Evolutionary conservation across 2,113 vertebrate species (phyloP).

Genomic region (Vidua chalybeata): DNA sequence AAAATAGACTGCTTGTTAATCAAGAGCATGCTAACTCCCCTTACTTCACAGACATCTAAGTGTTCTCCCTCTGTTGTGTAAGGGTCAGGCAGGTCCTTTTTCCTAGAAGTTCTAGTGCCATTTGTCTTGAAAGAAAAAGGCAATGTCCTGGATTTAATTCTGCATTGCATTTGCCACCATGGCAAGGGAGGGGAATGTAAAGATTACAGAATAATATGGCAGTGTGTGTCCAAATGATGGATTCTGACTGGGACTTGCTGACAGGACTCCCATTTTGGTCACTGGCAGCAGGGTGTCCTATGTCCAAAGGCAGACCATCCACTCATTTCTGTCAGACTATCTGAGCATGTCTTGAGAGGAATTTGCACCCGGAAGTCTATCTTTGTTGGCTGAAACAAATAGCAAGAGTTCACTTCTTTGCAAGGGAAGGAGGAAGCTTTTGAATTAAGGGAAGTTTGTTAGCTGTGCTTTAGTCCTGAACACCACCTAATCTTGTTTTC

Average conservation of each 20-base stretch:
- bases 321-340: not conserved
- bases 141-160: not conserved
- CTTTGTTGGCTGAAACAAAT: not conserved
- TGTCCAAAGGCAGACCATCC: not conserved
- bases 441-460: not conserved
- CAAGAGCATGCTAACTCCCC: not conserved
- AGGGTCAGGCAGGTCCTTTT: not conserved
- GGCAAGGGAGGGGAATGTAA: not conserved
- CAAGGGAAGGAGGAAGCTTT: not conserved
- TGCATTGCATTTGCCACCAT: not conserved
- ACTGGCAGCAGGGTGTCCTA: rapidly evolving
- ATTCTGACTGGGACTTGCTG: not conserved
- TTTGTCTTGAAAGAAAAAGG: not conserved
- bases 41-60: rapidly evolving
- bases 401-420: not conserved
- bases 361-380: not conserved
- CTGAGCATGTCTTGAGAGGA: not conserved
- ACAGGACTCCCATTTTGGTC: not conserved
- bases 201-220: not conserved
- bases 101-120: not conserved
- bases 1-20: not conserved
- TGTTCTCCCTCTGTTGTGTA: rapidly evolving
- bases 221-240: not conserved
- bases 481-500: not conserved
- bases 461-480: not conserved